Evolutionary conservation across 2,113 vertebrate species (phyloP), one percentile per base, ranked within the genome.

Genomic region (Beaufortia kweichowensis): DNA sequence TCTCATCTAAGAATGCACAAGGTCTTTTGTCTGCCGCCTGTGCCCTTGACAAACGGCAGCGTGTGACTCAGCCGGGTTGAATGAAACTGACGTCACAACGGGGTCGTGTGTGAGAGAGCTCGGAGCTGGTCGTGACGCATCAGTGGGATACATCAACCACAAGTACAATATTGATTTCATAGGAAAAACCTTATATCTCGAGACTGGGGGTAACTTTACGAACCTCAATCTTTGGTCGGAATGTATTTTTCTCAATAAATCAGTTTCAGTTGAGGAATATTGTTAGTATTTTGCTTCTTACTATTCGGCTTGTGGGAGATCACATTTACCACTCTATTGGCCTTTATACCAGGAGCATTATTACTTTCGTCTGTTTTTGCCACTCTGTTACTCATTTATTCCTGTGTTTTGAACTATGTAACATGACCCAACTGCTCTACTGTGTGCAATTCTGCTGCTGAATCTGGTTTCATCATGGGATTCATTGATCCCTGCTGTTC

Each of bases 1-100:
- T 68, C 53, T 82, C 66, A 76, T 68, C 12, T 35, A 0, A 41
- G 66, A 62, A 76, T 56, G 59, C 23, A 70, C 55, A 68, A 53
- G 50, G 74, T 57, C 17, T 33, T 53, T 68, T 73, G 68, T 76
- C 71, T 76, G 53, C 21, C 41, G 35, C 35, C 15, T 53, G 53
- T 62, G 21, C 29, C 50, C 53, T 69, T 60, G 59, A 64, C 10
- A 14, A 43, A 29, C 33, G 53, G 61, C 10, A 48, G 46, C 3
- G 57, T 72, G 43, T 79, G 68, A 75, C 69, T 73, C 31, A 50
- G 33, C 26, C 24, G 8, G 31, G 46, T 29, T 63, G 19, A 41
- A 73, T 43, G 23, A 43, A 72, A 31, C 68, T 73, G 68, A 62
- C 19, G 17, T 73, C 33, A 75, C 26, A 26, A 11, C 3, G 15